These are phyloP conservation scores for Sebastes vulpes DNA, from an alignment of 2,797 vertebrate genomes.

Conservation along the genomic window DNA sequence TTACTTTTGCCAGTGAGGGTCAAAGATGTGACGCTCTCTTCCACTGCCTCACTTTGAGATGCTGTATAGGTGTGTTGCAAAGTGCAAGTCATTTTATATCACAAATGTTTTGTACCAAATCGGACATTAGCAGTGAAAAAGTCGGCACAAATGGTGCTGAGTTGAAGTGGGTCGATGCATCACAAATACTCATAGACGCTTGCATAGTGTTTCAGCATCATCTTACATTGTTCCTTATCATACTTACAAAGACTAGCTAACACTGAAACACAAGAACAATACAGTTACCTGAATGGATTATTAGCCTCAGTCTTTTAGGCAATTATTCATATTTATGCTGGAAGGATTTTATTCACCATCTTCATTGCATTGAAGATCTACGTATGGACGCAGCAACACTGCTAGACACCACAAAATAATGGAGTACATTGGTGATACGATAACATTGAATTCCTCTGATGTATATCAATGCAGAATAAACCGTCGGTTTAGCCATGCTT, in stretches of 20 bases:
- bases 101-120: too few species aligned
- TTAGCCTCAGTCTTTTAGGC: not conserved
- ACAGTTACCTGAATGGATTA: not conserved
- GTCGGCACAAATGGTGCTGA: not conserved
- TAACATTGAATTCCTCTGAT: not conserved
- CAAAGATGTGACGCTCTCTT: not conserved
- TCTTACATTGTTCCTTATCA: not conserved
- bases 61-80: too few species aligned
- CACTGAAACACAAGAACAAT: too few species aligned
- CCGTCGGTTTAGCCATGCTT: not conserved
- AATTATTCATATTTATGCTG: not conserved
- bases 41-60: too few species aligned
- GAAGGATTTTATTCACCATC: not conserved
- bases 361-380: not conserved
- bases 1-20: not conserved
- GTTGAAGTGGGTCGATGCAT: not conserved
- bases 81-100: too few species aligned
- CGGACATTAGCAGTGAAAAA: too few species aligned
- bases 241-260: not conserved
- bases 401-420: not conserved
- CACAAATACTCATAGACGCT: not conserved
- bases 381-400: too few species aligned
- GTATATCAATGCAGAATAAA: not conserved
- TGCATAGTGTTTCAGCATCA: not conserved
- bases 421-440: fast-evolving